Percentiles rank a stretch among this genome's conserved stretches.
phyloP scores from a whole-genome alignment of 2,888 invertebrate species.

The Erannis defoliaria region DNA sequence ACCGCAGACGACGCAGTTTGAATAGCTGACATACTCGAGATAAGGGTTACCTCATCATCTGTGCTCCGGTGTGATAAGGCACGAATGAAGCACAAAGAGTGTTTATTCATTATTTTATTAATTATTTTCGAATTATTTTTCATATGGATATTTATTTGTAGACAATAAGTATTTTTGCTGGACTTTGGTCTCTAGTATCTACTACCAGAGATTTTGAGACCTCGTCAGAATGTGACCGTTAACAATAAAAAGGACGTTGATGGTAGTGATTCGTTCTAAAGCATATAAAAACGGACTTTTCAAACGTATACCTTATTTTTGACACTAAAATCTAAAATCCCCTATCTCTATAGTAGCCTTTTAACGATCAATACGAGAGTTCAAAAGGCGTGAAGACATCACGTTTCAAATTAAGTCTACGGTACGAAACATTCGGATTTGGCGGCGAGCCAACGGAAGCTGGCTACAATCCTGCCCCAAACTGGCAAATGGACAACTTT shows the following conservation, averaged over 20 bases:
- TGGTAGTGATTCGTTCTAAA: no score
- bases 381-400: slow-evolving; percentile 23
- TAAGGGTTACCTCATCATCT: slow-evolving; percentile 9
- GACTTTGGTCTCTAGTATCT: no score
- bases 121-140: not conserved
- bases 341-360: slow-evolving; percentile 1
- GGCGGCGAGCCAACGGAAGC: slow-evolving; percentile 21
- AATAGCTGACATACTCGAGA: slow-evolving; percentile 17
- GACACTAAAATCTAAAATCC: not conserved
- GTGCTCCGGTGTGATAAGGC: not conserved
- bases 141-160: no score
- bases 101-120: no score
- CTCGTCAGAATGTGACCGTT: no score
- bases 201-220: no score
- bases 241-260: no score
- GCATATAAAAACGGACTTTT: no score
- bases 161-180: no score
- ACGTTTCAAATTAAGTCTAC: slow-evolving; percentile 24
- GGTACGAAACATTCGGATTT: slow-evolving; percentile 10
- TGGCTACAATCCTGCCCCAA: slow-evolving; percentile 19
- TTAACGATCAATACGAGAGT: slow-evolving; percentile 17
- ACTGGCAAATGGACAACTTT: slow-evolving; percentile 30
- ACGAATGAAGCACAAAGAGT: not conserved
- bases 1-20: slow-evolving; percentile 24
- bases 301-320: no score